Percentiles rank a stretch among this genome's conserved stretches.
These are phyloP conservation scores for Corythoichthys intestinalis DNA, from an alignment of 2,113 vertebrate species.

Conservation along the genomic window DNA sequence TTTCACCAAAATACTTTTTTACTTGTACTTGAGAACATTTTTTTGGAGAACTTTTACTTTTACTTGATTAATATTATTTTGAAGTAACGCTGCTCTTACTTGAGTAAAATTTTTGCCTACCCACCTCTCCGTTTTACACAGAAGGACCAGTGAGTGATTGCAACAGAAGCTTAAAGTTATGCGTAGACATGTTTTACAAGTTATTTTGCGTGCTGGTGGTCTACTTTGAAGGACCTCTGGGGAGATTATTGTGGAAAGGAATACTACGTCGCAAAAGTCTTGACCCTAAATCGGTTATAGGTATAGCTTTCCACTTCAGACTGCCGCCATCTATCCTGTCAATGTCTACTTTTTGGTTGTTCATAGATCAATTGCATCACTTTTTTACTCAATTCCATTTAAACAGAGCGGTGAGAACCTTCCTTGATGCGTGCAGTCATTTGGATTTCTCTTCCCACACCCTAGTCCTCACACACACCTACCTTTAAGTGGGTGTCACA, in stretches of 20 bases:
- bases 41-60: too few relatives aligned
- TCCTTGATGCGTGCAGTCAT: slow-evolving; percentile 41
- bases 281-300: slow-evolving; percentile 36
- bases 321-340: slow-evolving; percentile 32
- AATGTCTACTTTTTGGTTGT: slow-evolving; percentile 57
- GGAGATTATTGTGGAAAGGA: not conserved
- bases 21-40: too few relatives aligned
- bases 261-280: slow-evolving; percentile 16
- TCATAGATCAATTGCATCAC: slow-evolving; percentile 73
- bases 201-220: slow-evolving; percentile 20
- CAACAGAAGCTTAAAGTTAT: slow-evolving; percentile 7
- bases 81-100: not conserved
- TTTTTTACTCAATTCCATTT: slow-evolving; percentile 79
- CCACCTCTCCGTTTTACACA: slow-evolving; percentile 8
- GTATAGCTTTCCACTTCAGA: slow-evolving; percentile 59
- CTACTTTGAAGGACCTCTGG: slow-evolving; percentile 43
- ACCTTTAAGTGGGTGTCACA: slow-evolving; percentile 69
- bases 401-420: slow-evolving; percentile 80
- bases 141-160: slow-evolving; percentile 30
- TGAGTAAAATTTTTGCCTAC: slow-evolving; percentile 5
- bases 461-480: slow-evolving; percentile 21
- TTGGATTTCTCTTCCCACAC: slow-evolving; percentile 36
- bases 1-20: too few relatives aligned
- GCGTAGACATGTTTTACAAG: slow-evolving; percentile 6
- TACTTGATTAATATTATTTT: too few relatives aligned